These are phyloP conservation scores for Ichneumoninae sp. DNA, from an alignment of 2,888 invertebrate genomes.

Conservation along the genomic window DNA sequence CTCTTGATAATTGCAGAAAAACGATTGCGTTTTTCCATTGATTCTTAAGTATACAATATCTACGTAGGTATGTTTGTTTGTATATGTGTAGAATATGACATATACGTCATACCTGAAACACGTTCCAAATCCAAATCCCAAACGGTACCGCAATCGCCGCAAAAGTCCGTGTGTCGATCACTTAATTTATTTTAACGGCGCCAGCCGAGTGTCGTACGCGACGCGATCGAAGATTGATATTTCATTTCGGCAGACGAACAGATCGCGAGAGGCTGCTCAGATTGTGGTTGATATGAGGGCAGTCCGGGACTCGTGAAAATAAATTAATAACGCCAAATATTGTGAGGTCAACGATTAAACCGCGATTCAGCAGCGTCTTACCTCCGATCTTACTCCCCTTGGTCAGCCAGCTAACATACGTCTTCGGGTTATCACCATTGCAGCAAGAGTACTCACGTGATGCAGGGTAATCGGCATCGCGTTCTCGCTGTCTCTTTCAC, in stretches of 20 bases:
- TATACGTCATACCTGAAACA: slow-evolving; percentile 2
- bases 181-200: not conserved
- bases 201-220: not conserved
- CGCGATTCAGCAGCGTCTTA: not conserved
- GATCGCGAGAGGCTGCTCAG: not conserved
- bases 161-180: not conserved
- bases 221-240: not conserved
- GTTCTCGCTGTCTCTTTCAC: not conserved
- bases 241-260: not conserved
- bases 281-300: not conserved
- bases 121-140: too few relatives aligned
- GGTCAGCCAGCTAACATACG: not conserved
- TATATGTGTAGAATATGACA: slow-evolving; percentile 24
- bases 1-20: not conserved
- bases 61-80: slow-evolving; percentile 18
- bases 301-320: not conserved
- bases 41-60: slow-evolving; percentile 8
- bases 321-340: not conserved
- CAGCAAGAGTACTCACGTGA: not conserved
- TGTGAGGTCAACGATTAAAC: not conserved
- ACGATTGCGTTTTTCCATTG: not conserved
- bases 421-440: not conserved
- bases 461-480: not conserved
- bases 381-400: not conserved
- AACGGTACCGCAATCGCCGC: not conserved